These are phyloP conservation scores for Trogon melanurus DNA, from an alignment of 2,113 vertebrate species.

Conservation along the genomic window DNA sequence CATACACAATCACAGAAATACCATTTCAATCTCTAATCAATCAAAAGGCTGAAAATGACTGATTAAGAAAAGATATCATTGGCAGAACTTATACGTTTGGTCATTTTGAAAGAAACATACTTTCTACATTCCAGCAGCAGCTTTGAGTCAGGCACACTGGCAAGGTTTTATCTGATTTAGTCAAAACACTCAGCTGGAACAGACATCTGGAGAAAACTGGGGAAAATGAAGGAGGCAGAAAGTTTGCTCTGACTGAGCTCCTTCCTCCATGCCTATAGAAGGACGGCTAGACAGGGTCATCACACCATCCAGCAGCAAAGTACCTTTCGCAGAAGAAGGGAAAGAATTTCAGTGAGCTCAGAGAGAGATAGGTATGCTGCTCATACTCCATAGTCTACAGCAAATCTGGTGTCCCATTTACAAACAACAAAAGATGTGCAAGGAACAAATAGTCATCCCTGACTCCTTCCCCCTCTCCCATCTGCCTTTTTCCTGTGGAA, in stretches of 20 bases:
- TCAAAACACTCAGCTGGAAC: slow-evolving; percentile 11
- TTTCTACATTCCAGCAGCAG: neutral
- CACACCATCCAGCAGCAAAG: neutral
- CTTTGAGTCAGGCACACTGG: neutral
- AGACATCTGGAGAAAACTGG: neutral
- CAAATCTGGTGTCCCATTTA: neutral
- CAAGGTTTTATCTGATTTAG: neutral
- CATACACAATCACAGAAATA: neutral
- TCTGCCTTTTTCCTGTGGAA: neutral
- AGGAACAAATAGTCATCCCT: neutral
- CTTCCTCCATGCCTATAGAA: neutral
- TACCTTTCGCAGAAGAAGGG: neutral
- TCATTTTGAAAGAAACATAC: neutral
- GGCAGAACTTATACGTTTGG: neutral
- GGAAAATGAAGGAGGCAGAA: neutral
- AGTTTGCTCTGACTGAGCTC: neutral
- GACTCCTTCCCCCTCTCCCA: neutral
- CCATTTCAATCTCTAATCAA: neutral
- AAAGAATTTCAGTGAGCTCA: neutral
- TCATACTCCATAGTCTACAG: neutral
- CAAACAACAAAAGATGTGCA: accelerated
- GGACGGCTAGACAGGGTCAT: neutral
- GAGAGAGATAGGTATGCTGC: neutral
- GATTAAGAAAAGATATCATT: neutral
- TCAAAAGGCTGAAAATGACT: neutral